Evolutionary conservation across 2,888 invertebrate species (phyloP), one percentile per base, ranked within the genome.

Genomic region (Platycheirus rosarum): DNA sequence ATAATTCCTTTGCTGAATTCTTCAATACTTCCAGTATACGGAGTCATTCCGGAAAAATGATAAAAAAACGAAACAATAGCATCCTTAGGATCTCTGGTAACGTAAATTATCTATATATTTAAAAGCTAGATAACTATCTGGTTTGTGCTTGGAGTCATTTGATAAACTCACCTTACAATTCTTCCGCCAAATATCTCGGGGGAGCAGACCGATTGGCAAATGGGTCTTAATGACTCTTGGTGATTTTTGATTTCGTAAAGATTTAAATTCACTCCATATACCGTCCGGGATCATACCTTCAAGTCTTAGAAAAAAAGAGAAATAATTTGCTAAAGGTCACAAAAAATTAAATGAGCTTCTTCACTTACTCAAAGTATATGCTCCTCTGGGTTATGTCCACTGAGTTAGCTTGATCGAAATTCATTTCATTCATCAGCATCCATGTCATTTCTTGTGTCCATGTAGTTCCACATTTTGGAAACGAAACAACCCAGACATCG

Each of bases 1-100:
- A 78, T 4, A 55, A 85, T 84, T 0, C 46, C 60, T 40, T 84
- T 55, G 2, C 63, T n/a, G 20, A 80, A 75, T 6, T 91, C 92
- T 85, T 92, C 91, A 84, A 65, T 20, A 3, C 2, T 65, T 2
- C 63, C 71, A 23, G 5, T 23, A 29, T 35, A 71, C 6, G 32
- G 16, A 13, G 44, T 35, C 26, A 65, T 48, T 1, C 29, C 23
- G 9, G 18, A 7, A 20, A 40, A 40, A n/a, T 73, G 73, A 29
- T 65, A 55, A 6, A 23, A 65, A 11, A 48, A 65, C n/a, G 73
- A 73, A 2, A 73, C 65, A 14, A 40, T 35, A 9, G 44, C 73
- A 14, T 73, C 73, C 8, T 57, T 65, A 0, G 73, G 73, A 29
- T 73, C 40, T 40, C 73, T 26, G 0, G 65, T 29, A 0, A 73